A percentile compares a stretch with the other conserved stretches of the same genome.
Evolutionary conservation across 2,888 invertebrate genomes (phyloP).

Genomic region (Deilephila elpenor): DNA sequence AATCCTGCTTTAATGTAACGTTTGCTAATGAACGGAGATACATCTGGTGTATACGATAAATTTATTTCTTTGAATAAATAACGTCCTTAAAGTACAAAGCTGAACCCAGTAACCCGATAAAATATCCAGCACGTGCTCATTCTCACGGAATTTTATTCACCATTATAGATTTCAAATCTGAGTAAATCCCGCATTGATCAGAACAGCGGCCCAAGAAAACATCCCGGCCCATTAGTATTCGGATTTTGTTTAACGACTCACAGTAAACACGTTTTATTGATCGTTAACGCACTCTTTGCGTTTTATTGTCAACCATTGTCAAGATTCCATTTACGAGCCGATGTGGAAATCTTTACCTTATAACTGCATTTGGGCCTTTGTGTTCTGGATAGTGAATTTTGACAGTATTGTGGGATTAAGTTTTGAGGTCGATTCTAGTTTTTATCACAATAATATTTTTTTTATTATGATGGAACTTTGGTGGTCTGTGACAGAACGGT

Average conservation of each 20-base stretch:
- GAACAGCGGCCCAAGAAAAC: constrained; percentile 33
- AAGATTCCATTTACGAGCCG: constrained; percentile 72
- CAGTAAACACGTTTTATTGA: constrained; percentile 79
- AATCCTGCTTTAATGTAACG: background rate
- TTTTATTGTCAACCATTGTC: constrained; percentile 79
- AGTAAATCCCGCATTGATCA: constrained; percentile 22
- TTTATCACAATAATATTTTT: too few relatives aligned
- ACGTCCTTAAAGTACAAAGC: background rate
- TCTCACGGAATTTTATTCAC: constrained; percentile 20
- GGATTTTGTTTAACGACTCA: constrained; percentile 65
- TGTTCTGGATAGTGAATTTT: constrained; percentile 9
- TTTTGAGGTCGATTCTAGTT: too few relatives aligned
- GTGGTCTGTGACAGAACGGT: too few relatives aligned
- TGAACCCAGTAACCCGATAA: background rate
- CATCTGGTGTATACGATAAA: too few relatives aligned
- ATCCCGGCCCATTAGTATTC: constrained; percentile 53
- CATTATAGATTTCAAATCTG: constrained; percentile 27
- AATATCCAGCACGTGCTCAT: background rate
- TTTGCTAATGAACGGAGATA: too few relatives aligned
- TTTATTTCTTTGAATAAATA: background rate
- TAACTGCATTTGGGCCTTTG: constrained; percentile 14
- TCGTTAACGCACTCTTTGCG: constrained; percentile 80
- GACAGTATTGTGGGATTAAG: background rate
- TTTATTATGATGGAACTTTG: too few relatives aligned
- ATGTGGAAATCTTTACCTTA: constrained; percentile 60